Evolutionary conservation across 2,797 vertebrate species (phyloP).

Genomic region (Mionectes olivaceus): DNA sequence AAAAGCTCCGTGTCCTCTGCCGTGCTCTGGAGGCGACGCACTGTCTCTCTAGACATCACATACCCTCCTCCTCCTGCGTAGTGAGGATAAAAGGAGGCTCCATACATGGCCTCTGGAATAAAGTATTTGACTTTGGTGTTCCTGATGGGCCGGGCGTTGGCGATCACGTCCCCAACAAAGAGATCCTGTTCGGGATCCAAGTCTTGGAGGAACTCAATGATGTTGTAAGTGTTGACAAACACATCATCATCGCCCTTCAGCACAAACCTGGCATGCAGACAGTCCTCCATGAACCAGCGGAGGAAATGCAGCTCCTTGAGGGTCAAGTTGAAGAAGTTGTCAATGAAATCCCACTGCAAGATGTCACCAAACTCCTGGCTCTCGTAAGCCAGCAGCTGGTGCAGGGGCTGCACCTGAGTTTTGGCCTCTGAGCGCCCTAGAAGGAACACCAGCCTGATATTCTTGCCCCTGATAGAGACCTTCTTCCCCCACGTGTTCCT

Average conservation of each 20-base stretch:
- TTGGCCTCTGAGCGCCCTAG: constrained; percentile 61
- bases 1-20: constrained; percentile 77
- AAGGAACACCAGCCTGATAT: constrained; percentile 77
- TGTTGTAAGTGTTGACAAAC: constrained; percentile 80
- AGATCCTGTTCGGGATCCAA: constrained; percentile 73
- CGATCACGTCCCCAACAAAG: constrained; percentile 79
- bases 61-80: constrained; percentile 81
- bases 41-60: constrained; percentile 79
- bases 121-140: constrained; percentile 81
- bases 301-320: constrained; percentile 84
- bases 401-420: constrained; percentile 42
- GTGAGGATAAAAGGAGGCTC: constrained; percentile 73
- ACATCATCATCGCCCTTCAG: constrained; percentile 83
- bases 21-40: constrained; percentile 47
- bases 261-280: constrained; percentile 66
- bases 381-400: constrained; percentile 78
- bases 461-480: constrained; percentile 15
- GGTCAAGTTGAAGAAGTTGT: constrained; percentile 84
- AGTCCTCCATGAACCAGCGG: constrained; percentile 75
- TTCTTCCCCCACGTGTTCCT: constrained; percentile 80
- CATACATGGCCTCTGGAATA: constrained; percentile 78
- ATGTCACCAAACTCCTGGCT: constrained; percentile 77
- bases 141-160: constrained; percentile 76
- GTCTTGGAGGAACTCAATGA: constrained; percentile 77
- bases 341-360: constrained; percentile 82